Evolutionary conservation across 2,113 vertebrate species (phyloP), one percentile per base, ranked within the genome.

Genomic region (Centropristis striata): DNA sequence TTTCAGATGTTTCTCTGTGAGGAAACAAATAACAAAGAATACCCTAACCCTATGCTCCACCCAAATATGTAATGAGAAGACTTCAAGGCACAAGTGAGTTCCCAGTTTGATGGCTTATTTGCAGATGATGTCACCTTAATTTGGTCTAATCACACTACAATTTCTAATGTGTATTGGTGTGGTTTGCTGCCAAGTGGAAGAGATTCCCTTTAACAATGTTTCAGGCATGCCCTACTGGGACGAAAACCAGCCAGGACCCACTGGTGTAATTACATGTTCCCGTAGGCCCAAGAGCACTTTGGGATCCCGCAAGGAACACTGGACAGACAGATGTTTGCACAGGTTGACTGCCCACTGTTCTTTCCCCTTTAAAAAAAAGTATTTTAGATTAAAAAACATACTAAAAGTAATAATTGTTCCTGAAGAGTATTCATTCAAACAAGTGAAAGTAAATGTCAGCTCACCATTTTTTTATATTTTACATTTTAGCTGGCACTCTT

Each of bases 371-470:
- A 0, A 60, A 6, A 59, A 3, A 3, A 32, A 32, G 32, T 32
- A 32, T 66, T 36, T 23, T 13, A 11, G 12, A 50, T 63, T 37
- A 23, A 28, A 54, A 21, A 57, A 5, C 46, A 59, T 7, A 23
- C 16, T 15, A 5, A 18, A 28, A 28, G 9, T 46, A 16, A 37
- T 61, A 18, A 28, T 83, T 57, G 44, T 42, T 61, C 27, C 21
- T 0, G 5, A 44, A 15, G 9, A 32, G 28, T 21, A 54, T 57
- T 36, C 20, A 46, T 41, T 64, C 4, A 59, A 55, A 77, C 10
- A 16, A 42, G 4, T 15, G 25, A 39, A 18, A 39, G 28, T 8
- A 75, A 75, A 80, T 78, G 66, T 71, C 80, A 78, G 65, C 63
- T 63, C 60, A 23, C 21, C 32, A 4, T 32, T 32, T 32, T 32